Base-by-base conservation (phyloP, 1,140 invertebrate genomes). In the Tetramorium alpestre region DNA sequence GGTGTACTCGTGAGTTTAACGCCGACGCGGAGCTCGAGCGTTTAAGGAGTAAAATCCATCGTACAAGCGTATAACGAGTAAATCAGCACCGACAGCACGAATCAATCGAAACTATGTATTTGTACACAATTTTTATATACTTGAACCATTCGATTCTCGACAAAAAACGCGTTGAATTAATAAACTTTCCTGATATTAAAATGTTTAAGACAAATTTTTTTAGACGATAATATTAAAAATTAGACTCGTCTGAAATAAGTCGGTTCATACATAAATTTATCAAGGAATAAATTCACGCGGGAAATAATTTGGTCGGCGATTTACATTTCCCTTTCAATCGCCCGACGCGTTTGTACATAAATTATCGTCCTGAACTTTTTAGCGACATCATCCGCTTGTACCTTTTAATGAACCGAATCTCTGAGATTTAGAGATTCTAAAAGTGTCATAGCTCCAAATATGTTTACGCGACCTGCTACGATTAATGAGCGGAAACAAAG, bases 1-100 rank as follows among this genome's bases (percentile, higher is more conserved):
- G 86, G 64, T 62, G 47, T 76, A 80, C 86, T 60, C 54, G 69
- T 69, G 54, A 84, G 41, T 84, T 84, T 75, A 84, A 62, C 69
- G 54, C 41, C 69, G 69, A 75, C 58, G 69, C 69, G 69, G 69
- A 75, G 6, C 80, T 82, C 67, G 54, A 73, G 41, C 38, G 8
- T 82, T 72, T 49, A 58, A 44, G 51, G 49, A 22, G 13, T 8
- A 44, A 33, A 56, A 58, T 4, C n/a, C 44, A 41, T n/a, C 62
- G 62, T 49, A 2, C 10, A 10, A 64, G 13, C 5, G 6, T 25
- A 18, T 25, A 25, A 7, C n/a, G 33, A 51, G 8, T 54, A 54
- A 72, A 72, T 10, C 28, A 3, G 11, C 28, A 22, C 7, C 33
- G n/a, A 25, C 13, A 70, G 1, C 41, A 49, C 13, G 41, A 44